A percentile compares a stretch with the other conserved stretches of the same genome.
phyloP scores from a whole-genome alignment of 2,797 vertebrate genomes.

The Mastacembelus armatus region DNA sequence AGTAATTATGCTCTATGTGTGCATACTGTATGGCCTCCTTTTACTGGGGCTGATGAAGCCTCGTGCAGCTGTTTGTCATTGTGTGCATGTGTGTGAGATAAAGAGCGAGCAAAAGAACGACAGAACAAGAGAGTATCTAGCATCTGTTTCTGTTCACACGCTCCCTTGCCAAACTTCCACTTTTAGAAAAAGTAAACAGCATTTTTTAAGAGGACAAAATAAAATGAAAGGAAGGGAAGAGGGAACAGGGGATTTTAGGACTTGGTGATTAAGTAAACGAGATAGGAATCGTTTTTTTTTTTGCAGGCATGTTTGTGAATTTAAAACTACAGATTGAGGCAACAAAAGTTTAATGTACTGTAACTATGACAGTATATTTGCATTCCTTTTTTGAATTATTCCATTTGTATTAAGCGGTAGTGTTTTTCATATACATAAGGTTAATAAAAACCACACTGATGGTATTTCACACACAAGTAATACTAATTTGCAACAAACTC shows the following conservation, averaged over 20 bases:
- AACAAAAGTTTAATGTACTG: not conserved
- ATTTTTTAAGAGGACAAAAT: conserved; percentile 34
- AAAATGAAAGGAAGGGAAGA: conserved; percentile 24
- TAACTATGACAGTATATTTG: not conserved
- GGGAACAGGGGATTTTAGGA: conserved; percentile 31
- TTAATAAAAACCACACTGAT: too few species aligned
- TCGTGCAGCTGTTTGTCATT: conserved; percentile 73
- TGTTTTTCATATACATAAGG: too few species aligned
- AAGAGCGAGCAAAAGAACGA: conserved; percentile 36
- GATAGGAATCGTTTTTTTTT: not conserved
- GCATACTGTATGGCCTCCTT: conserved; percentile 38
- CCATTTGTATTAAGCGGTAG: too few species aligned
- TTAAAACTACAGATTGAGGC: not conserved
- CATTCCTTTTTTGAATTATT: not conserved
- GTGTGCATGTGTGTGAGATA: conserved; percentile 56
- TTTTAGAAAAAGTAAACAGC: conserved; percentile 84
- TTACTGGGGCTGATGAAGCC: conserved; percentile 42
- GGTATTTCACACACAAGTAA: not conserved
- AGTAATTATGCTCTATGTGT: conserved; percentile 15
- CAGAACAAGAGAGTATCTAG: conserved; percentile 60
- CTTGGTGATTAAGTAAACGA: conserved; percentile 15
- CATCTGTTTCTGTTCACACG: conserved; percentile 85
- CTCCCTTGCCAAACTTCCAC: conserved; percentile 78
- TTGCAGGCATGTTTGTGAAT: not conserved
- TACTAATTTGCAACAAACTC: not conserved